Evolutionary conservation across 2,113 vertebrate genomes (phyloP).

Genomic region (Melanerpes aurifrons): DNA sequence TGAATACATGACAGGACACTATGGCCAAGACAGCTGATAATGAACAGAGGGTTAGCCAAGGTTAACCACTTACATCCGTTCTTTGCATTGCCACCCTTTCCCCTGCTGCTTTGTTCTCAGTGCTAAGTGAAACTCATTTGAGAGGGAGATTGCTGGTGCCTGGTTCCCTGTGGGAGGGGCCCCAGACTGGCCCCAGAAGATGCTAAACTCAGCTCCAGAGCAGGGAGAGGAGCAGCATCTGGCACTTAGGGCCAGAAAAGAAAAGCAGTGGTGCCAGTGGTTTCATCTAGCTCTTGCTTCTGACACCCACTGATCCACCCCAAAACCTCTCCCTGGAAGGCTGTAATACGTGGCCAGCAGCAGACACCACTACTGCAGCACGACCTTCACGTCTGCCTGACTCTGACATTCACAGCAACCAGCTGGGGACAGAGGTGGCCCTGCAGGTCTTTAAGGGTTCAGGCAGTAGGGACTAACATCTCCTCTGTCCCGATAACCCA

Average conservation of each 20-base stretch:
- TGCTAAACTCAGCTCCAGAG: not conserved
- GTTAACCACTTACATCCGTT: not conserved
- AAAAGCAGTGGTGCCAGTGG: accelerated
- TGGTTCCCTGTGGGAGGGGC: accelerated
- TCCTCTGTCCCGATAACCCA: constrained; percentile 17
- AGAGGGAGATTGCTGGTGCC: not conserved
- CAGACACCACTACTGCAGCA: not conserved
- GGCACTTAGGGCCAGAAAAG: not conserved
- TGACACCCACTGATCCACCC: not conserved
- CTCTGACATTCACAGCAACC: accelerated
- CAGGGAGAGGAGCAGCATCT: not conserved
- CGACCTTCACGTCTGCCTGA: not conserved
- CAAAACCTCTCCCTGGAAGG: not conserved
- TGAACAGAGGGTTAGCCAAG: not conserved
- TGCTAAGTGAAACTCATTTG: not conserved
- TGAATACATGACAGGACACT: not conserved
- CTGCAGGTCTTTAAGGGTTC: not conserved
- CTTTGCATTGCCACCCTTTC: not conserved
- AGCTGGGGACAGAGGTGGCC: not conserved
- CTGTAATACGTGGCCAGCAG: accelerated
- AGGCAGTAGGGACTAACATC: not conserved
- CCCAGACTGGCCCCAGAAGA: not conserved
- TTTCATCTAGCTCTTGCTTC: not conserved
- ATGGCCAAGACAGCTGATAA: not conserved
- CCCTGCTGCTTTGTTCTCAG: not conserved